Base-by-base conservation (phyloP, 2,888 invertebrate species). In the Hypomecis atomaria region DNA sequence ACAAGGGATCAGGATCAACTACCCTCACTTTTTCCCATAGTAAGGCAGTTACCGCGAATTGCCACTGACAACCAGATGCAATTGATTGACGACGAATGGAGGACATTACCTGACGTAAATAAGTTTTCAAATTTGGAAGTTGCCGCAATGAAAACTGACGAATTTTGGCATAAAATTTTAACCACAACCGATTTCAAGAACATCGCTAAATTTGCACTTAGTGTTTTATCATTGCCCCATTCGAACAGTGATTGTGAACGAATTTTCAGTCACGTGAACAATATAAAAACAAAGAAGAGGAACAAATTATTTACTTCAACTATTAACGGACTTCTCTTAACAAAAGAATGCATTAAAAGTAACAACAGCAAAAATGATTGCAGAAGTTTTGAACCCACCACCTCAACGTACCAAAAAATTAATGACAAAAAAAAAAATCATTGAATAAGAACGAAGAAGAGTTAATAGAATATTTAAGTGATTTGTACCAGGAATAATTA, bases 201-300 rank as follows among this genome's bases (percentile, higher is more conserved):
- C 5, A 7, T 44, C 1, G 44, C 44, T 7, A 13, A 5, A 2
- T 44, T 44, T 58, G 58, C 64, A 6, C 13, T 59, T 52, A 55
- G 34, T 50, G 59, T 64, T 34, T 45, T 64, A 49, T 64, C 45
- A 10, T 55, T 64, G 55, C 64, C 64, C 3, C 59, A 64, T 36
- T 55, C 50, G n/a, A 62, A 54, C 48, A 43, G 42, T 40, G 62
- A 62, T n/a, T 62, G 62, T 11, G 60, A 61, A 8, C 45, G 56
- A 10, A 13, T 55, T 5, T 59, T 64, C 55, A 64, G 64, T 49
- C 10, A 65, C n/a, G 61, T 65, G 6, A 60, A 60, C 42, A 60
- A 60, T 43, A 57, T 65, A 11, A 65, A 65, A 60, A 65, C 65
- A 5, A 65, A 9, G 45, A 0, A 13, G 0, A 11, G 60, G n/a